Base-by-base conservation (phyloP, 2,888 invertebrate genomes). In the Leptogaster cylindrica region DNA sequence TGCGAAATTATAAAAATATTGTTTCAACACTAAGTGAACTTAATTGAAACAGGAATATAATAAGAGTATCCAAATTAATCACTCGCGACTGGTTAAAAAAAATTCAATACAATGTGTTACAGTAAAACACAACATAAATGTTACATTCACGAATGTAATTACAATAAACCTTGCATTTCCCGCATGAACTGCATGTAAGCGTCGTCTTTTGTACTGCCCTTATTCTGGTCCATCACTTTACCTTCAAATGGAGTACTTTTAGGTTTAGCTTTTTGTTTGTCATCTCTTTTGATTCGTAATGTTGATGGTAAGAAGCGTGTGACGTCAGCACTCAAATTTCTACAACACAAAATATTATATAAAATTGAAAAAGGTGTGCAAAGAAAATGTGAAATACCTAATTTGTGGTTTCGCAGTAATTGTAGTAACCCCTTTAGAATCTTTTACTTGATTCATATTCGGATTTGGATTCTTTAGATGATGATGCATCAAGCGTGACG, bases 151-250 rank as follows among this genome's bases (percentile, higher is more conserved):
- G n/a, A 14, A 52, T 31, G n/a, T 36, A 33, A 55, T 72, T 87
- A 96, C 78, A 98, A 84, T 25, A 98, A 83, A 55, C 92, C 95
- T 77, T 96, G 91, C 95, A 99, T 96, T 83, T 99, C 98, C 79
- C 91, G 91, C 97, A 99, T 97, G 79, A 99, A 99, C 80, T 95
- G 94, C 84, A 95, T 91, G 76, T 99, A 99, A 8, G 97, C 98
- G 78, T 98, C 98, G 78, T 98, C 98, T 79, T 97, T 98, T 67
- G 92, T 95, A 16, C 84, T 82, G 70, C 83, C 83, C 52, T 78
- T 77, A 52, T 77, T 77, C 1, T 77, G 67, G 55, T 80, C 79
- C 2, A 75, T 71, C 68, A 79, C 79, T 69, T 82, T 83, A 67
- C 84, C 83, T 50, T 84, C 81, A 1, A 85, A 82, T 1, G 81